phyloP scores from a whole-genome alignment of 2,113 vertebrate genomes.

The Formicarius rufipectus region DNA sequence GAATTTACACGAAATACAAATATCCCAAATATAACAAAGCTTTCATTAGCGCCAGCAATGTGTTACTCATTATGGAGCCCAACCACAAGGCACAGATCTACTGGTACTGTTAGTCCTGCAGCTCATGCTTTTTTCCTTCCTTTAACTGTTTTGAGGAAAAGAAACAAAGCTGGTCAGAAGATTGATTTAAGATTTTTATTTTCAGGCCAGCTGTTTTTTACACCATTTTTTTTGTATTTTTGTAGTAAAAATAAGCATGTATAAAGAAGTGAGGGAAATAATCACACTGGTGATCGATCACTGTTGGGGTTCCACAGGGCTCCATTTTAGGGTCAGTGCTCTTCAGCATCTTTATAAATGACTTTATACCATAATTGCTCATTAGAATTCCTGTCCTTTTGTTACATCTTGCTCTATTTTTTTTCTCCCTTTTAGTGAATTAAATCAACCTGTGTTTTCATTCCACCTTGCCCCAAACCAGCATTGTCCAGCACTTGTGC shows the following conservation, averaged over 20 bases:
- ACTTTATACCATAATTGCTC: neutral
- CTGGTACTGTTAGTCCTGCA: neutral
- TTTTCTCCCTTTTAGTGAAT: fast-evolving
- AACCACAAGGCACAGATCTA: neutral
- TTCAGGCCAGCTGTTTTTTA: neutral
- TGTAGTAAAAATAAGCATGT: neutral
- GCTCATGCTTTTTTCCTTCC: neutral
- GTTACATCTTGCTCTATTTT: neutral
- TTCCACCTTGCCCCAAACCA: neutral
- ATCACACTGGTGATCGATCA: too few relatives aligned
- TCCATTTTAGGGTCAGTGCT: too few relatives aligned
- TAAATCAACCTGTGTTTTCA: neutral
- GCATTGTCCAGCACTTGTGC: neutral
- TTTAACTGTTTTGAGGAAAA: neutral
- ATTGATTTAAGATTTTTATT: neutral
- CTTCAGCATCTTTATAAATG: too few relatives aligned
- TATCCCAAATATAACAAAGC: neutral
- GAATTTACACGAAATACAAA: neutral
- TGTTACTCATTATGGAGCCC: neutral
- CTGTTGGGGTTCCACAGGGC: too few relatives aligned
- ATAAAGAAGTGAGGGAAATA: too few relatives aligned
- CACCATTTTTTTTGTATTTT: neutral
- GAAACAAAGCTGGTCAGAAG: neutral
- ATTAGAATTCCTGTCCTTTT: neutral
- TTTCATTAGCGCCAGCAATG: neutral